Percentiles rank a stretch among this genome's conserved stretches.
Conservation (phyloP, 2,797 vertebrate species). For the Oreochromis mossambicus region DNA sequence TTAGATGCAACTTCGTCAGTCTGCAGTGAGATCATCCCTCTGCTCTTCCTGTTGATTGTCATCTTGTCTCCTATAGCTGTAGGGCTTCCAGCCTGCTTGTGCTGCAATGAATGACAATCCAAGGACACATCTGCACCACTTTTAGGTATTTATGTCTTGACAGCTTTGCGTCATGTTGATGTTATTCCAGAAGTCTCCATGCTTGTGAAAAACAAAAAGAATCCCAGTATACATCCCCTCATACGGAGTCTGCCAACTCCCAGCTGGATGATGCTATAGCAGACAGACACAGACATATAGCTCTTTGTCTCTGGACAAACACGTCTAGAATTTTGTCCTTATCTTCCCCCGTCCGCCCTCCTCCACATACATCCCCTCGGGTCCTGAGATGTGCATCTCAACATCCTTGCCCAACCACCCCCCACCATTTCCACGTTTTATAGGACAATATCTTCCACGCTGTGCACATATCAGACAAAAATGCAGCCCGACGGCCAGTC, state of each 20-base stretch:
- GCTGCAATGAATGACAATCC: conserved; percentile 49
- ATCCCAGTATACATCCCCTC: background rate
- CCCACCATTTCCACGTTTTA: background rate
- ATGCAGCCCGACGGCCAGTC: conserved; percentile 36
- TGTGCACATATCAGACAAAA: conserved; percentile 45
- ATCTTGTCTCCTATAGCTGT: conserved; percentile 20
- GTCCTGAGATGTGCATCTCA: conserved; percentile 24
- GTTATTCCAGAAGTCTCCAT: background rate
- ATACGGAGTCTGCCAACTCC: background rate
- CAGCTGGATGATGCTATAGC: conserved; percentile 21
- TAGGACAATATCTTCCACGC: conserved; percentile 41
- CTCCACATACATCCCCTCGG: background rate
- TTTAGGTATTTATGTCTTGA: conserved; percentile 9
- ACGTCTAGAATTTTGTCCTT: background rate
- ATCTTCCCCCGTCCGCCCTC: background rate
- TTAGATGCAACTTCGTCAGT: conserved; percentile 48
- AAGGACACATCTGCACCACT: conserved; percentile 43
- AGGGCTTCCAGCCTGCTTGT: background rate
- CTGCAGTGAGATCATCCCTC: conserved; percentile 25
- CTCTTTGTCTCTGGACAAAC: conserved; percentile 31
- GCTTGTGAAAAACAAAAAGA: background rate
- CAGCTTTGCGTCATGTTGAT: background rate
- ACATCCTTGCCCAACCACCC: background rate
- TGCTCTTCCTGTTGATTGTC: conserved; percentile 23
- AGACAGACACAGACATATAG: conserved; percentile 9